Conservation (phyloP, 2,888 invertebrate species). For the Drosophila mercatorum region DNA sequence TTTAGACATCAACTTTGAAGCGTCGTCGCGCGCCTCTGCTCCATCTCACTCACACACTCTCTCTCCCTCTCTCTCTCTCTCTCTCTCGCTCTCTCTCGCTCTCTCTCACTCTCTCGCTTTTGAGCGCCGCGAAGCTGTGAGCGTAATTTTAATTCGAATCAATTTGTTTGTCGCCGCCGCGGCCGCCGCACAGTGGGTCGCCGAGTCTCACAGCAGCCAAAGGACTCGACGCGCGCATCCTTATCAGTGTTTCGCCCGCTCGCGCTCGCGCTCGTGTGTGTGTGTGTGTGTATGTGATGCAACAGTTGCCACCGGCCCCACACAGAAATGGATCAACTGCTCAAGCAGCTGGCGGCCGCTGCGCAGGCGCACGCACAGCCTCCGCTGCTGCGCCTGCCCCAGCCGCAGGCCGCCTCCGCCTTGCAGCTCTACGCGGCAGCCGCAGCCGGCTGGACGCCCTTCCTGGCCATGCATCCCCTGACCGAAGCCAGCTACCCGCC, state of each 20-base stretch:
- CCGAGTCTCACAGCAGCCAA: constrained; percentile 27
- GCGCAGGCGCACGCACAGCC: constrained; percentile 60
- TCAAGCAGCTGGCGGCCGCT: constrained; percentile 87
- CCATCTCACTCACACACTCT: neutral
- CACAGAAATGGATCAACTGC: constrained; percentile 75
- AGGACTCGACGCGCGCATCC: constrained; percentile 11
- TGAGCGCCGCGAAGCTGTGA: constrained; percentile 53
- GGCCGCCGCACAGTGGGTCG: constrained; percentile 66
- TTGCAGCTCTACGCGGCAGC: constrained; percentile 90
- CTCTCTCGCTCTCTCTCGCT: neutral
- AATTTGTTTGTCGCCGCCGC: constrained; percentile 79
- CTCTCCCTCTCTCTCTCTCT: neutral
- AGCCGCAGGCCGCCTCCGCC: constrained; percentile 85
- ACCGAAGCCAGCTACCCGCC: constrained; percentile 18
- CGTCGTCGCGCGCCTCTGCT: constrained; percentile 38
- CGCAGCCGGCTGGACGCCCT: constrained; percentile 88
- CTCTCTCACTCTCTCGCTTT: constrained; percentile 2
- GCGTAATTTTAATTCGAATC: constrained; percentile 78
- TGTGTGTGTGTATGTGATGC: constrained; percentile 38
- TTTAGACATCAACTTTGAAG: constrained; percentile 65
- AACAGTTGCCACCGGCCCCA: constrained; percentile 37
- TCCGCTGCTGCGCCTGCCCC: constrained; percentile 20
- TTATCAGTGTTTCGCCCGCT: neutral
- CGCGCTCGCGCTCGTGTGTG: constrained; percentile 19
- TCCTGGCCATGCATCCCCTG: constrained; percentile 84